A percentile compares a stretch with the other conserved stretches of the same genome.
Conservation (phyloP, 2,888 invertebrate species). For the Mythimna loreyi region DNA sequence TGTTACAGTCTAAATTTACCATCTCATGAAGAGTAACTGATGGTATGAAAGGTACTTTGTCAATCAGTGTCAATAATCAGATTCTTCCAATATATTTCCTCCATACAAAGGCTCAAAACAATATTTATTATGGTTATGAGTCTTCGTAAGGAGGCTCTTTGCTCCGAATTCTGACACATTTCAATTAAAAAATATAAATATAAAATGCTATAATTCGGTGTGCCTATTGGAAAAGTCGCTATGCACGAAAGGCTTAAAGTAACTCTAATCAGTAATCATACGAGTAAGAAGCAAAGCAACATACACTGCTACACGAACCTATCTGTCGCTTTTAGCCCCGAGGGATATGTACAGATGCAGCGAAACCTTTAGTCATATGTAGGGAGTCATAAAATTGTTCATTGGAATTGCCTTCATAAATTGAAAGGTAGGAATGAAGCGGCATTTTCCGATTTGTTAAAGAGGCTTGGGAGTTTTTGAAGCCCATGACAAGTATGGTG, state of each 20-base stretch:
- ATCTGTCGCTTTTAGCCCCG: constrained; percentile 51
- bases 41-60: not conserved
- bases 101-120: too few species aligned
- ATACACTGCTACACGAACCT: constrained; percentile 48
- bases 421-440: constrained; percentile 2
- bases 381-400: constrained; percentile 38
- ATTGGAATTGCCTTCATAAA: constrained; percentile 18
- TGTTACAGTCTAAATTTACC: too few species aligned
- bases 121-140: too few species aligned
- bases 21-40: too few species aligned
- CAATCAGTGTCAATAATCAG: not conserved
- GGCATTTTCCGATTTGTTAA: not conserved
- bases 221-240: too few species aligned
- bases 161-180: too few species aligned
- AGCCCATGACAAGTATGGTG: not conserved
- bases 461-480: not conserved
- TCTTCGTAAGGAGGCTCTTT: too few species aligned
- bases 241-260: constrained; percentile 40
- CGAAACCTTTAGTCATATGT: constrained; percentile 20
- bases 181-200: too few species aligned
- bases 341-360: constrained; percentile 11
- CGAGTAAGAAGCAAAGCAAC: constrained; percentile 47
- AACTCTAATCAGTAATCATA: constrained; percentile 60
- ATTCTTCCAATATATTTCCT: constrained; percentile 30
- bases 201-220: too few species aligned